phyloP scores from a whole-genome alignment of 2,113 vertebrate genomes.

The Urocynchramus pylzowi region DNA sequence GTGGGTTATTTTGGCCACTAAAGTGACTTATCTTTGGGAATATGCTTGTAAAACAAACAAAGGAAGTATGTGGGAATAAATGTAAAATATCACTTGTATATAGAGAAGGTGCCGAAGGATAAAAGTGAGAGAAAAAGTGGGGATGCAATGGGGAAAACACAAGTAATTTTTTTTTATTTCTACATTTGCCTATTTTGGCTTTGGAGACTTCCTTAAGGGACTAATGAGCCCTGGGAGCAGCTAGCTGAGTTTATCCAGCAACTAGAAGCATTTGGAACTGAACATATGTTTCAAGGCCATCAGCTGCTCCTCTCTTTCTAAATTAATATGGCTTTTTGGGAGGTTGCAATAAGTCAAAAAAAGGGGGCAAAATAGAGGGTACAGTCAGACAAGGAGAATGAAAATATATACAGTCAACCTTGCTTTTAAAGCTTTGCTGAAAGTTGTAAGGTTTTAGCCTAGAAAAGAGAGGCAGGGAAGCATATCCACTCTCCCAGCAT shows the following conservation, averaged over 20 bases:
- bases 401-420: background rate
- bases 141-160: background rate
- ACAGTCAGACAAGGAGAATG: background rate
- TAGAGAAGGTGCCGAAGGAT: background rate
- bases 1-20: background rate
- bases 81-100: fast-evolving
- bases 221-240: background rate
- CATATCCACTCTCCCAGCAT: background rate
- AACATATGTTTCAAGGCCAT: conserved; percentile 21
- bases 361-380: background rate
- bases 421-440: background rate
- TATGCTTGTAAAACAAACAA: background rate
- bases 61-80: background rate
- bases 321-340: background rate
- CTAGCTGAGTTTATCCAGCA: background rate
- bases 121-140: background rate
- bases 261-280: background rate
- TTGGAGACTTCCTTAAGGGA: background rate
- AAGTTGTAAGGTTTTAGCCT: background rate
- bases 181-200: background rate
- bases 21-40: background rate
- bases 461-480: background rate
- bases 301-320: conserved; percentile 10
- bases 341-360: background rate
- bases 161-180: background rate